Conservation (phyloP, 1,140 invertebrate species). For the Lanistes nyassanus region DNA sequence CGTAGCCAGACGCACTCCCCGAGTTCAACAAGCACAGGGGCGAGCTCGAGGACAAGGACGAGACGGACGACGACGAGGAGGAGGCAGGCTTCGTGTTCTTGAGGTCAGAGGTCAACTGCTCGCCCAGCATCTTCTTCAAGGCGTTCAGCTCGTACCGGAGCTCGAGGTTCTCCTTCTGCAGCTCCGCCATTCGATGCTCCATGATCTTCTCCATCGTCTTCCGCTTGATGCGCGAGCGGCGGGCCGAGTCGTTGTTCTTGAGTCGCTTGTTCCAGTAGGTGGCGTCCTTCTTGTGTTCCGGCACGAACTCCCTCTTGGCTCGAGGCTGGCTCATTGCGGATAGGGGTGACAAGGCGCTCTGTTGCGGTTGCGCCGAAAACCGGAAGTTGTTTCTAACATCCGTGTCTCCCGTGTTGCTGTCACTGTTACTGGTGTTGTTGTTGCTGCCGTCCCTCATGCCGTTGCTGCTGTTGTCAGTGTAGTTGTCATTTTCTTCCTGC, state of each 20-base stretch:
- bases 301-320: slow-evolving; percentile 47
- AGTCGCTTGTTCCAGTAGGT: slow-evolving; percentile 47
- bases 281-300: slow-evolving; percentile 42
- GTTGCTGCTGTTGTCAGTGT: not conserved
- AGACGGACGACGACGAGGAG: not conserved
- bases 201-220: slow-evolving; percentile 44
- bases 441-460: not conserved
- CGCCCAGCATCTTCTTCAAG: slow-evolving; percentile 26
- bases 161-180: slow-evolving; percentile 45
- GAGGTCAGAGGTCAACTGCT: not conserved
- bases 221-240: slow-evolving; percentile 45
- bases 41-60: not conserved
- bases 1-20: not conserved
- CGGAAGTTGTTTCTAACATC: not conserved
- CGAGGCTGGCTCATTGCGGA: slow-evolving; percentile 20
- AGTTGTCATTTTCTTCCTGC: not conserved
- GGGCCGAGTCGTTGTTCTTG: slow-evolving; percentile 51
- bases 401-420: not conserved
- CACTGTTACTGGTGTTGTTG: not conserved
- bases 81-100: not conserved
- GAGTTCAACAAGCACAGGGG: not conserved
- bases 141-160: slow-evolving; percentile 39
- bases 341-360: not conserved
- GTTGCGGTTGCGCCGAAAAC: not conserved
- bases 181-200: slow-evolving; percentile 33